Evolutionary conservation across 2,888 invertebrate species (phyloP), one percentile per base, ranked within the genome.

Genomic region (Pelosia muscerda): DNA sequence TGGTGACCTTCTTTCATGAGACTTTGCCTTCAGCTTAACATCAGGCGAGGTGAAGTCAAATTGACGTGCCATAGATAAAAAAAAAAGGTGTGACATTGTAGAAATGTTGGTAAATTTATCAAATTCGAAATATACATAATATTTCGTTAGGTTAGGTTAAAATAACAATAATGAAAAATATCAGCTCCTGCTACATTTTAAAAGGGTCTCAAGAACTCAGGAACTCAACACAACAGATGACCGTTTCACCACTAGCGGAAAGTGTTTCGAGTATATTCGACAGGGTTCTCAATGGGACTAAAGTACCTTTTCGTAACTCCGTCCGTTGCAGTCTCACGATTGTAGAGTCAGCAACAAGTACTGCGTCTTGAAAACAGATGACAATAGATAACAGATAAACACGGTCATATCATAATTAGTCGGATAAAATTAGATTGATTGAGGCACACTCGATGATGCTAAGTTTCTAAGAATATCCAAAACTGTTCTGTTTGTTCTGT

Each of bases 281-380:
- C 53, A 66, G 28, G 38, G 57, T 68, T 62, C 23, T 65, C 28
- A 25, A 25, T 9, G 38, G 64, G 64, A 67, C 61, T 42, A 23
- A 64, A 54, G 61, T 71, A 73, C 68, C 64, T 75, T 65, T 69
- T 22, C 56, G 60, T 71, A 74, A 78, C 53, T 72, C 54, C 54
- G 63, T 73, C 56, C 49, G 65, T 73, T 74, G 73, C 66, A 69
- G 71, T 57, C 38, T 25, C 26, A 31, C 56, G 42, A 71, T 65
- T 42, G 65, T 42, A 54, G 62, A 26, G 25, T 62, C 65, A 53
- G 54, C 69, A 64, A 42, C 66, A 38, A 49, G 49, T 49, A 15
- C 5, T 19, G 42, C 19, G 38, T 9, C 38, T 15, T 15, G 38
- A 38, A 8, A 42, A 42, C 8, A 42, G 42, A 42, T 38, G 15